phyloP scores from a whole-genome alignment of 2,888 invertebrate species.

The Scrobipalpa costella region DNA sequence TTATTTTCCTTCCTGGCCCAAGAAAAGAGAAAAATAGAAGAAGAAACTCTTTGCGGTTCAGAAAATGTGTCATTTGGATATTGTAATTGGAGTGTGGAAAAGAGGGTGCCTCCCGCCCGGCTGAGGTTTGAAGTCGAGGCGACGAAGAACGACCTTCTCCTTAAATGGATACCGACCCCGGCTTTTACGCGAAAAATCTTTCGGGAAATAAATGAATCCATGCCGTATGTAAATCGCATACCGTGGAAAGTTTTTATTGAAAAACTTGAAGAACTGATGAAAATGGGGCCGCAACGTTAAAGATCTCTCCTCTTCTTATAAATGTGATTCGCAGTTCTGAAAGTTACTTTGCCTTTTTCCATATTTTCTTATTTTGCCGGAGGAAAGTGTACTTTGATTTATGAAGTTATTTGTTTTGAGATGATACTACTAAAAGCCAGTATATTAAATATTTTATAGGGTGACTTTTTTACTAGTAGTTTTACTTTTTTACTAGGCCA shows the following conservation, averaged over 20 bases:
- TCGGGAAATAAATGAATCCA: conserved; percentile 77
- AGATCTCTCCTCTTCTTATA: conserved; percentile 67
- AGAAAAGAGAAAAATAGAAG: not conserved
- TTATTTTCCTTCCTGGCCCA: not conserved
- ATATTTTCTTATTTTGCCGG: conserved; percentile 23
- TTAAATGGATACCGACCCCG: conserved; percentile 72
- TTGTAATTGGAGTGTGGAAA: conserved; percentile 58
- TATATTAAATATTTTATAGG: too few species aligned
- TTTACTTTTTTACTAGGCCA: too few species aligned
- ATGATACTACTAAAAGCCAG: conserved; percentile 1
- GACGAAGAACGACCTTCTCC: conserved; percentile 63
- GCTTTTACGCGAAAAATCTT: conserved; percentile 73
- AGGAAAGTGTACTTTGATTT: conserved; percentile 6
- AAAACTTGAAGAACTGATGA: conserved; percentile 79
- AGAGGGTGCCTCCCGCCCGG: conserved; percentile 37
- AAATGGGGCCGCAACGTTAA: conserved; percentile 73
- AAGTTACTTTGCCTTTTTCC: conserved; percentile 31
- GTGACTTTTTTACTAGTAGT: too few species aligned
- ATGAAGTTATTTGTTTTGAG: conserved; percentile 3
- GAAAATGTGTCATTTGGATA: conserved; percentile 51
- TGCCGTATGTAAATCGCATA: conserved; percentile 78
- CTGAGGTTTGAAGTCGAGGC: conserved; percentile 37
- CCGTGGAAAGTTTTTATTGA: conserved; percentile 79
- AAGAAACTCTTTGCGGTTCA: not conserved
- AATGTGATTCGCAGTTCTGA: conserved; percentile 59